Percentiles rank a stretch among this genome's conserved stretches.
Conservation (phyloP, 2,113 vertebrate species). For the Manacus vitellinus region DNA sequence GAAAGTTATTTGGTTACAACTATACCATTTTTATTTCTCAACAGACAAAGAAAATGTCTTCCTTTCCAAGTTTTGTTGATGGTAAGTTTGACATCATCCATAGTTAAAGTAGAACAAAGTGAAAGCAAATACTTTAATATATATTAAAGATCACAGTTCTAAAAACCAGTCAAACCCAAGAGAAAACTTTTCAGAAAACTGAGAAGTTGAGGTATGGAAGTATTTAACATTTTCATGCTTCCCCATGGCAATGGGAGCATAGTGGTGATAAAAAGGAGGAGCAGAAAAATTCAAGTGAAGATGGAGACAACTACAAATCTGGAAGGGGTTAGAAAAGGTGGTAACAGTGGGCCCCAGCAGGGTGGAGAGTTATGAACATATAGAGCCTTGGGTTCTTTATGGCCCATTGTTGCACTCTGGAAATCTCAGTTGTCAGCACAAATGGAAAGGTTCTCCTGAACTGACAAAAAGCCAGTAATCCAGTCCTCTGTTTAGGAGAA, state of each 20-base stretch:
- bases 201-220: not conserved
- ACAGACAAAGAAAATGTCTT: constrained; percentile 92
- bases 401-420: not conserved
- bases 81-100: constrained; percentile 79
- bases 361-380: not conserved
- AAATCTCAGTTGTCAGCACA: not conserved
- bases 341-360: not conserved
- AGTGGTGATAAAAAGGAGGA: not conserved
- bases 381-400: not conserved
- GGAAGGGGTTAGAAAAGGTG: not conserved
- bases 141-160: not conserved
- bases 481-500: not conserved
- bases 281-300: not conserved
- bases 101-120: not conserved
- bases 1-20: not conserved
- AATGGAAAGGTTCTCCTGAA: not conserved
- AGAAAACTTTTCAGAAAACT: not conserved
- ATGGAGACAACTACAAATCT: not conserved
- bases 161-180: not conserved
- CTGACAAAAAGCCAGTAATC: not conserved
- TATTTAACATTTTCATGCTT: not conserved
- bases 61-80: constrained; percentile 97
- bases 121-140: not conserved
- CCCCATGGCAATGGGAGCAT: not conserved
- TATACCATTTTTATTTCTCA: constrained; percentile 57